phyloP scores from a whole-genome alignment of 2,797 vertebrate species.

The Tenualosa thibaudeaui region DNA sequence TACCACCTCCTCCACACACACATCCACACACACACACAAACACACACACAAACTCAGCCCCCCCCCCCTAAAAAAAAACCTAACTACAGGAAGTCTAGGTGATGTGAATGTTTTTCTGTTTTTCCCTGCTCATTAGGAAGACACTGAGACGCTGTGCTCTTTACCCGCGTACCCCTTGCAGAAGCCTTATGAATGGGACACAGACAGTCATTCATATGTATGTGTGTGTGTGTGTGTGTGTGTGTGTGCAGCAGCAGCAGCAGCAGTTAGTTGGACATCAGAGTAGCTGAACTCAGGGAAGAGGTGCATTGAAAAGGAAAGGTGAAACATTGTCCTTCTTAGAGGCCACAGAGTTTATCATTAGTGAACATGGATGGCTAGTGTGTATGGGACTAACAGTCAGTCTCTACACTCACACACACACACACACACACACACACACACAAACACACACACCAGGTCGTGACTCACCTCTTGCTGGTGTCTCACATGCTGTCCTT shows the following conservation, averaged over 20 bases:
- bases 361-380: background rate
- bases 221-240: slow-evolving; percentile 19
- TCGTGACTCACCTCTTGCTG: slow-evolving; percentile 21
- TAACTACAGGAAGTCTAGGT: background rate
- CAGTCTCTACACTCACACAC: too few relatives aligned
- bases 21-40: background rate
- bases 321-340: background rate
- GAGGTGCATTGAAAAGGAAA: background rate
- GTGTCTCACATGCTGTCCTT: slow-evolving; percentile 14
- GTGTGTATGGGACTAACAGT: background rate
- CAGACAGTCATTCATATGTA: slow-evolving; percentile 13
- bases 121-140: background rate
- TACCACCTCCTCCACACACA: slow-evolving; percentile 33
- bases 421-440: too few relatives aligned
- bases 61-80: background rate
- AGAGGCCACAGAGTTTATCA: background rate
- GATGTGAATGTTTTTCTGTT: background rate
- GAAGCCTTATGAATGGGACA: slow-evolving; percentile 1
- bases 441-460: background rate
- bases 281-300: background rate
- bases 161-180: background rate
- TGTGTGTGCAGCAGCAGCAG: background rate
- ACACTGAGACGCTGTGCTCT: background rate
- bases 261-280: background rate
- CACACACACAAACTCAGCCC: background rate